phyloP scores from a whole-genome alignment of 2,113 vertebrate species.

The Theristicus caerulescens region DNA sequence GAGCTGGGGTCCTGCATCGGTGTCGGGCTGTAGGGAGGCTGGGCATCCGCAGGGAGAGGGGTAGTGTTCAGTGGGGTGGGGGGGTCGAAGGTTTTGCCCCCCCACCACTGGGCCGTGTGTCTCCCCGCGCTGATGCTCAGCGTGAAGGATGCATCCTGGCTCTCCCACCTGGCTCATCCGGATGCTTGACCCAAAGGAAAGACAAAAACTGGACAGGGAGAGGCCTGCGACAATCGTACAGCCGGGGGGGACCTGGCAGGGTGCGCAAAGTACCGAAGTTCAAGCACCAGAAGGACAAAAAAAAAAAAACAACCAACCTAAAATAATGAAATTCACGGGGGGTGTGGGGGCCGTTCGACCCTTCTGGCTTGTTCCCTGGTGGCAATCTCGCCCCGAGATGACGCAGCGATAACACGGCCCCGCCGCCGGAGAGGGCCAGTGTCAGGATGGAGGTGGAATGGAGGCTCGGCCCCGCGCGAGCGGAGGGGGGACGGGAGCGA shows the following conservation, averaged over 20 bases:
- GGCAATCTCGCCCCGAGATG: not conserved
- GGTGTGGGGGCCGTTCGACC: not conserved
- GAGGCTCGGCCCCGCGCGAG: not conserved
- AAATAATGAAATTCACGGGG: not conserved
- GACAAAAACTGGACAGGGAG: not conserved
- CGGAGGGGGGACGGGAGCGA: not conserved
- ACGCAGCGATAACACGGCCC: not conserved
- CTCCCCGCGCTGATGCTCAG: not conserved
- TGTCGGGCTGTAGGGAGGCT: not conserved
- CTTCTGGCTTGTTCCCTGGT: slow-evolving; percentile 44
- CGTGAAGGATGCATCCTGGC: accelerated
- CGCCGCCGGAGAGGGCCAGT: not conserved
- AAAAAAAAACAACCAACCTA: not conserved
- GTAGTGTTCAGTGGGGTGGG: not conserved
- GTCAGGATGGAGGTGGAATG: slow-evolving; percentile 2
- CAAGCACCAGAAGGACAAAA: slow-evolving; percentile 4
- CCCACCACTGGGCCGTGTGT: accelerated
- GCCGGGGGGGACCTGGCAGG: not conserved
- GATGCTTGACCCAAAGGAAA: not conserved
- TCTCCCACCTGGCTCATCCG: not conserved
- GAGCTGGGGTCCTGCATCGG: accelerated
- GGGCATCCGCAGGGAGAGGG: accelerated
- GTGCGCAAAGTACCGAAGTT: not conserved
- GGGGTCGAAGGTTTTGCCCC: not conserved
- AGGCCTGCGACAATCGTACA: not conserved